These are phyloP conservation scores for Lepidostoma basale DNA, from an alignment of 1,140 invertebrate genomes.

Conservation along the genomic window DNA sequence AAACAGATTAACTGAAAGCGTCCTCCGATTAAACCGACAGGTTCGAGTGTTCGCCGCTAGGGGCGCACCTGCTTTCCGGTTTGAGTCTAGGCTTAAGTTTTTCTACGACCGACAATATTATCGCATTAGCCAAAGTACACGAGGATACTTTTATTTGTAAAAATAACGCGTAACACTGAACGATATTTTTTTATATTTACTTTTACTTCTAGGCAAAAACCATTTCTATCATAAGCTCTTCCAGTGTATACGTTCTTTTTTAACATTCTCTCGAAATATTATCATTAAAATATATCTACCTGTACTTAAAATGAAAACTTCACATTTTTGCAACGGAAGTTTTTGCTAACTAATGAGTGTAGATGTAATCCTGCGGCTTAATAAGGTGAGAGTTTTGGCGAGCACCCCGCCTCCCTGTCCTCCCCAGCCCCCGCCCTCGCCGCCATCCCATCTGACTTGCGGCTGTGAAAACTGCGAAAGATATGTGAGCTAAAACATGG, in stretches of 20 bases:
- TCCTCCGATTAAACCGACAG: conserved; percentile 28
- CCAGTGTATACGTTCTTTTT: too few relatives aligned
- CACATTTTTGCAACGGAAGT: not conserved
- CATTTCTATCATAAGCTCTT: too few relatives aligned
- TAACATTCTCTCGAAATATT: too few relatives aligned
- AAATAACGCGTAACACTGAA: too few relatives aligned
- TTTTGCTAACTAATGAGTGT: conserved; percentile 12
- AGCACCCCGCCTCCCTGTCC: not conserved
- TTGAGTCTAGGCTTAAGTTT: not conserved
- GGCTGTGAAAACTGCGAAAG: conserved; percentile 18
- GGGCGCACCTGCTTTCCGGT: not conserved
- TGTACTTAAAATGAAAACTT: conserved; percentile 1
- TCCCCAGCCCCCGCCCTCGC: not conserved
- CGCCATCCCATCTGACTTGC: not conserved
- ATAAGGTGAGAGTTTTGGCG: conserved; percentile 1
- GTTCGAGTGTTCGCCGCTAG: conserved; percentile 24
- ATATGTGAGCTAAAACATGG: conserved; percentile 23
- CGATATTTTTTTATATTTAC: too few relatives aligned
- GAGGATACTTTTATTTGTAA: too few relatives aligned
- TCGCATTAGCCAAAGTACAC: too few relatives aligned
- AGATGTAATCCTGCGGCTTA: conserved; percentile 11
- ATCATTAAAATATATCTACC: too few relatives aligned
- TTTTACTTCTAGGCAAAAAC: too few relatives aligned
- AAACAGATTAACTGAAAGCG: conserved; percentile 34
- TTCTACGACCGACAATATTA: too few relatives aligned